phyloP scores from a whole-genome alignment of 2,888 invertebrate genomes.

The Chloroclystis v-ata region DNA sequence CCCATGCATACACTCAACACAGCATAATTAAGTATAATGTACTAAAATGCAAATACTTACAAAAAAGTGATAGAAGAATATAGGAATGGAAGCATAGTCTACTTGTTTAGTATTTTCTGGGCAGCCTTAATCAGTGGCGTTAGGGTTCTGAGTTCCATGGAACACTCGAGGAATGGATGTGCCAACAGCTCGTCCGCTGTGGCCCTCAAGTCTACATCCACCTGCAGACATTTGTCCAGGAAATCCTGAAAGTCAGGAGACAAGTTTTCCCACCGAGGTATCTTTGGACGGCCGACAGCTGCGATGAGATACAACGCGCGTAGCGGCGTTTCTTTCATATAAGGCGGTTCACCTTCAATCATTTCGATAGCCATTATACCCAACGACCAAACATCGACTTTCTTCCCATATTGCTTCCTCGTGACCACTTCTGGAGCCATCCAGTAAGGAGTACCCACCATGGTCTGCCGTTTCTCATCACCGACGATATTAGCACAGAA shows the following conservation, averaged over 20 bases:
- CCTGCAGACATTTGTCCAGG: constrained; percentile 91
- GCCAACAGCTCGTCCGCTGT: constrained; percentile 86
- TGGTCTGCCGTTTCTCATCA: constrained; percentile 96
- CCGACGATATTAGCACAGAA: constrained; percentile 98
- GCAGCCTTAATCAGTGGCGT: constrained; percentile 95
- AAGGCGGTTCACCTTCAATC: constrained; percentile 98
- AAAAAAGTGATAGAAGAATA: constrained; percentile 48
- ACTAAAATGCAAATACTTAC: constrained; percentile 53
- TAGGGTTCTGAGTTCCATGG: constrained; percentile 88
- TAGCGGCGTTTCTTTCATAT: constrained; percentile 95
- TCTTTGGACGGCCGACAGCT: constrained; percentile 94
- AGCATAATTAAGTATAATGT: no score
- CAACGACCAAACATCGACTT: constrained; percentile 95
- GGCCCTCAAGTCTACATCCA: constrained; percentile 87
- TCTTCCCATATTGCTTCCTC: constrained; percentile 94
- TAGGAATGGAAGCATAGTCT: constrained; percentile 56
- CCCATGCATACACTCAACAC: no score
- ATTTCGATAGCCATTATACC: constrained; percentile 98
- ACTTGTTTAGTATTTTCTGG: constrained; percentile 87
- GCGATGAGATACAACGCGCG: constrained; percentile 96
- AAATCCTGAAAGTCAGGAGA: constrained; percentile 88
- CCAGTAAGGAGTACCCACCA: constrained; percentile 99
- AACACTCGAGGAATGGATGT: constrained; percentile 87
- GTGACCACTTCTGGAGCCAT: constrained; percentile 98
- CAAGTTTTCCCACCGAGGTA: constrained; percentile 88